These are phyloP conservation scores for Sphyrna mokarran DNA, from an alignment of 2,113 vertebrate species.

Conservation along the genomic window DNA sequence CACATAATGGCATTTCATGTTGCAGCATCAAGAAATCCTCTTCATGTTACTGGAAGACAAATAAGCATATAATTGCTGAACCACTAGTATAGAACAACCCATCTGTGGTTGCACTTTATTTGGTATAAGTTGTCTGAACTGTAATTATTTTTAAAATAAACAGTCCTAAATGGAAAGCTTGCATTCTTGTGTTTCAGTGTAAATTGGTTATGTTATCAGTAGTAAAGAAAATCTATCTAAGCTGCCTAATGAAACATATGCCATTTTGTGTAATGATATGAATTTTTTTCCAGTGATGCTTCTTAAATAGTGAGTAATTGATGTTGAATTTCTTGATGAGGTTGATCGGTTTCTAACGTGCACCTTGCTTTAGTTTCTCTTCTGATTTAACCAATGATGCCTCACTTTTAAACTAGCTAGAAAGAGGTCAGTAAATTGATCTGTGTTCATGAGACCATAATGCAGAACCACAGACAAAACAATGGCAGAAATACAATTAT, in stretches of 20 bases:
- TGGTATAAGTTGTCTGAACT: slow-evolving; percentile 25
- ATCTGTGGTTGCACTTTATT: slow-evolving; percentile 35
- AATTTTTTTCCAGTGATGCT: neutral
- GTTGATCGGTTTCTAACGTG: too few relatives aligned
- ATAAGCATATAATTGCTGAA: neutral
- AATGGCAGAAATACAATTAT: neutral
- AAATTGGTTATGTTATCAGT: neutral
- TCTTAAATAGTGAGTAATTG: neutral
- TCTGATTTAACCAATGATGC: neutral
- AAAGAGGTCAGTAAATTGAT: neutral
- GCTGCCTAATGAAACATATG: neutral
- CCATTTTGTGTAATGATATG: neutral
- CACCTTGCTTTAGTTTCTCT: neutral
- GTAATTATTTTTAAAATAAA: slow-evolving; percentile 33
- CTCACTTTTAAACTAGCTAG: neutral
- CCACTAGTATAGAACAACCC: slow-evolving; percentile 3
- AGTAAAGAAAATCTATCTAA: neutral
- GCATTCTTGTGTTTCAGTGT: neutral
- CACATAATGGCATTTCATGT: neutral
- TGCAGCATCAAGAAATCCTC: neutral
- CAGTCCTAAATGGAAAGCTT: neutral
- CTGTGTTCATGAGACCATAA: neutral
- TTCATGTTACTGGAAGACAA: neutral
- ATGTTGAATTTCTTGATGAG: neutral
- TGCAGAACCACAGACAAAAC: neutral